A percentile compares a stretch with the other conserved stretches of the same genome.
phyloP scores from a whole-genome alignment of 2,113 vertebrate genomes.

The Charina bottae region DNA sequence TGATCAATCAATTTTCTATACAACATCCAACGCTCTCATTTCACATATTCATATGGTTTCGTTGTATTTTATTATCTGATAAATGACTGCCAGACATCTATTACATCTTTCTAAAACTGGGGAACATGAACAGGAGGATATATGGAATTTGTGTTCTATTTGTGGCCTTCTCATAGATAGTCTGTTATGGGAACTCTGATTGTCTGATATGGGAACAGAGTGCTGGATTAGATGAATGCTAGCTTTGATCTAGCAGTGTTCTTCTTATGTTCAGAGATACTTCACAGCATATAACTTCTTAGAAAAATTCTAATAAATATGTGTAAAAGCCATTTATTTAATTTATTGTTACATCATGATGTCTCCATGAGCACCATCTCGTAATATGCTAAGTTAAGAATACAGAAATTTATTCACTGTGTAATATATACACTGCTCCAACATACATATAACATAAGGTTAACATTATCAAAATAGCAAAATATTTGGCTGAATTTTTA shows the following conservation, averaged over 20 bases:
- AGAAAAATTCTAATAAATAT: neutral
- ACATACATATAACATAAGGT: accelerated
- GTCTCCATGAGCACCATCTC: neutral
- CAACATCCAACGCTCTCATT: neutral
- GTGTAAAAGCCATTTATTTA: neutral
- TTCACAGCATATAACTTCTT: neutral
- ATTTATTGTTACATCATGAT: neutral
- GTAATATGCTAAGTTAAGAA: slow-evolving; percentile 4
- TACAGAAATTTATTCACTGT: neutral
- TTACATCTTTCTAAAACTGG: neutral
- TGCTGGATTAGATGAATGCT: too few relatives aligned
- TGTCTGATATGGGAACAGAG: too few relatives aligned
- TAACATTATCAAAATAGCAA: neutral
- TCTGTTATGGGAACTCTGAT: too few relatives aligned
- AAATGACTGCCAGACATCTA: neutral
- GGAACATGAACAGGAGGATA: too few relatives aligned
- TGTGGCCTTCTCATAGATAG: too few relatives aligned
- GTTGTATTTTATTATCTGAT: too few relatives aligned
- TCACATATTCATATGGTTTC: neutral
- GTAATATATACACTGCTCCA: neutral
- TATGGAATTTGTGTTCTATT: too few relatives aligned
- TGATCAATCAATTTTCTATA: neutral
- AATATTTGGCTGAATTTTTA: neutral
- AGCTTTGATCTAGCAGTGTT: too few relatives aligned
- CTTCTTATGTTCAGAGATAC: neutral